Conservation (phyloP, 2,888 invertebrate genomes). For the Graphium colonna region DNA sequence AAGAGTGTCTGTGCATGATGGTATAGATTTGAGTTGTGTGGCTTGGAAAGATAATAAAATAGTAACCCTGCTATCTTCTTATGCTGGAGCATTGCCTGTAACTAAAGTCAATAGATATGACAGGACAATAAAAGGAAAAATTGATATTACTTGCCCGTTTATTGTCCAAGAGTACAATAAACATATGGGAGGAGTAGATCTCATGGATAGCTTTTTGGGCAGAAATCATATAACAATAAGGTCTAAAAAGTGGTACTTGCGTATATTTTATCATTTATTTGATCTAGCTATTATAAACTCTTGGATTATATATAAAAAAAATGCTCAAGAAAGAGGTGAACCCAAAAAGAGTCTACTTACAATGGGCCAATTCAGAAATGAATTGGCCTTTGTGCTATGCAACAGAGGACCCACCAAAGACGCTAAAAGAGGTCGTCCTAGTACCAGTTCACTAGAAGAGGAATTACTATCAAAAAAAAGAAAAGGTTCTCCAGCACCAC, state of each 20-base stretch:
- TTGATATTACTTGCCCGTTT: too few species aligned
- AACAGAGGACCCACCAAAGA: conserved; percentile 43
- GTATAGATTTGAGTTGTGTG: conserved; percentile 18
- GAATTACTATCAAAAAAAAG: too few species aligned
- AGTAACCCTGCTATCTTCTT: too few species aligned
- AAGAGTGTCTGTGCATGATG: conserved; percentile 34
- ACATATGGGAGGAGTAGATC: too few species aligned
- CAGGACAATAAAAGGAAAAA: conserved; percentile 37
- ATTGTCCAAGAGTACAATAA: conserved; percentile 42
- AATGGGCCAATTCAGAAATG: conserved; percentile 40
- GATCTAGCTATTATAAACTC: too few species aligned
- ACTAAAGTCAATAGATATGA: conserved; percentile 40
- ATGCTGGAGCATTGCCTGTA: conserved; percentile 40
- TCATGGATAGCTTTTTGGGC: too few species aligned
- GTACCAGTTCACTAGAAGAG: conserved; percentile 39
- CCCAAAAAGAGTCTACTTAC: conserved; percentile 44
- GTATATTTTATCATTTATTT: too few species aligned
- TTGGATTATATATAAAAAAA: too few species aligned
- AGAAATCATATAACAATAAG: conserved; percentile 38
- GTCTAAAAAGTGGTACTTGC: conserved; percentile 47
- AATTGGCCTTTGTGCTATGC: too few species aligned
- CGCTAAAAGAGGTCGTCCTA: conserved; percentile 42
- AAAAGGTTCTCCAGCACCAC: conserved; percentile 42
- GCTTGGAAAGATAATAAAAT: conserved; percentile 26
- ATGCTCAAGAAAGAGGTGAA: too few species aligned